A percentile compares a stretch with the other conserved stretches of the same genome.
Conservation (phyloP, 2,888 invertebrate genomes). For the Epirrita christyi region DNA sequence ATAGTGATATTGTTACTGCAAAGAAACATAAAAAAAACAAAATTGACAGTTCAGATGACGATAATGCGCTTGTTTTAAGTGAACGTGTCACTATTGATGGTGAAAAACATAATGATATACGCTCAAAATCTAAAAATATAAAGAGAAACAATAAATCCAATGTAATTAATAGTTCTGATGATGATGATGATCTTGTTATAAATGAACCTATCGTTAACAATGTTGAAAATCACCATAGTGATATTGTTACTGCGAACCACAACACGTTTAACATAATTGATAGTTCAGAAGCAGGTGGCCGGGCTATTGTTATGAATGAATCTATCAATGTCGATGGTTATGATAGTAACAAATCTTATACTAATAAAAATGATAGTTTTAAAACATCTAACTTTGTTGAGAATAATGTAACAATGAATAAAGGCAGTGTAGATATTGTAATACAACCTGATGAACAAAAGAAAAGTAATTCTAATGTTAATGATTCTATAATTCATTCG, state of each 20-base stretch:
- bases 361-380: conserved; percentile 4
- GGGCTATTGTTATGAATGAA: conserved; percentile 43
- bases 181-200: neutral
- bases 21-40: neutral
- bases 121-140: neutral
- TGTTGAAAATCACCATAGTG: neutral
- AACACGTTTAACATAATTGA: conserved; percentile 34
- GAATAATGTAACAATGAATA: neutral
- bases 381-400: neutral
- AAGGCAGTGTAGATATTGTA: neutral
- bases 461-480: conserved; percentile 29
- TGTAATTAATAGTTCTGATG: conserved; percentile 43
- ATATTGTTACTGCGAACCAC: neutral
- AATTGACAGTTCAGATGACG: conserved; percentile 4
- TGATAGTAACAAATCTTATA: conserved; percentile 1
- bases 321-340: conserved; percentile 26
- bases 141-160: conserved; percentile 23
- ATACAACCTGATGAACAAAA: conserved; percentile 13
- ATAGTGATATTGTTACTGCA: neutral
- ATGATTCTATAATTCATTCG: neutral
- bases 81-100: conserved; percentile 4
- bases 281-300: conserved; percentile 49
- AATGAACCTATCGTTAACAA: conserved; percentile 3
- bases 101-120: conserved; percentile 3
- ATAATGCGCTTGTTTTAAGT: neutral